phyloP scores from a whole-genome alignment of 2,113 vertebrate genomes.

The Pangasianodon hypophthalmus region DNA sequence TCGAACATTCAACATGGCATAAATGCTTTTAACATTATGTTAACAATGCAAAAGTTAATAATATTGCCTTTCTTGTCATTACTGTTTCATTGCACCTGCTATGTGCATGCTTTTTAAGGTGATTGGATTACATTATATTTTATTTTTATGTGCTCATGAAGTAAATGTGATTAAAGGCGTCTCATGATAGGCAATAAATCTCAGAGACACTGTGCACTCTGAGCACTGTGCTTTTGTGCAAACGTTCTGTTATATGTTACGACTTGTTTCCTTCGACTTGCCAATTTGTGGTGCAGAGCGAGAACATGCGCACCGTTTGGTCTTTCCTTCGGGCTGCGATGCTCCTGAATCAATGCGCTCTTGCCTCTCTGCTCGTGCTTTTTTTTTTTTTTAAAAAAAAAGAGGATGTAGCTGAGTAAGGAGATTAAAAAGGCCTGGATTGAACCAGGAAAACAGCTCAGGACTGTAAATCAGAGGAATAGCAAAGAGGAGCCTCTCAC shows the following conservation, averaged over 20 bases:
- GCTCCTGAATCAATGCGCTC: slow-evolving; percentile 47
- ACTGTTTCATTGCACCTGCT: background rate
- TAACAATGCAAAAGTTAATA: background rate
- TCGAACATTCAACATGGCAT: background rate
- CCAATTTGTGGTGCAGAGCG: slow-evolving; percentile 19
- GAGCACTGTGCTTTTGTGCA: background rate
- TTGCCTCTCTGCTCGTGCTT: slow-evolving; percentile 64
- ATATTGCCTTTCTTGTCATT: background rate
- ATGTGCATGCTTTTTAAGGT: too few relatives aligned
- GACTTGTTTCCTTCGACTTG: slow-evolving; percentile 5
- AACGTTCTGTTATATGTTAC: slow-evolving; percentile 3
- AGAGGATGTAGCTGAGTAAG: slow-evolving; percentile 78
- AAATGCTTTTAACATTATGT: background rate
- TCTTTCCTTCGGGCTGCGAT: slow-evolving; percentile 3
- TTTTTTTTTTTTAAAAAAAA: slow-evolving; percentile 68
- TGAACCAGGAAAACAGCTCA: slow-evolving; percentile 70
- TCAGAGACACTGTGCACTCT: background rate
- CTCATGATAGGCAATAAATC: background rate
- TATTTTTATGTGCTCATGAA: background rate
- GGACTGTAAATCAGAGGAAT: slow-evolving; percentile 65
- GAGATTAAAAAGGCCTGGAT: slow-evolving; percentile 80
- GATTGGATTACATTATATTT: background rate
- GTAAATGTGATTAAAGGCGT: background rate
- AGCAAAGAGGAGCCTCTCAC: slow-evolving; percentile 36
- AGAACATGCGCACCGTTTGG: background rate